These are phyloP conservation scores for Caiman crocodilus DNA, from an alignment of 2,797 vertebrate genomes.

Conservation along the genomic window DNA sequence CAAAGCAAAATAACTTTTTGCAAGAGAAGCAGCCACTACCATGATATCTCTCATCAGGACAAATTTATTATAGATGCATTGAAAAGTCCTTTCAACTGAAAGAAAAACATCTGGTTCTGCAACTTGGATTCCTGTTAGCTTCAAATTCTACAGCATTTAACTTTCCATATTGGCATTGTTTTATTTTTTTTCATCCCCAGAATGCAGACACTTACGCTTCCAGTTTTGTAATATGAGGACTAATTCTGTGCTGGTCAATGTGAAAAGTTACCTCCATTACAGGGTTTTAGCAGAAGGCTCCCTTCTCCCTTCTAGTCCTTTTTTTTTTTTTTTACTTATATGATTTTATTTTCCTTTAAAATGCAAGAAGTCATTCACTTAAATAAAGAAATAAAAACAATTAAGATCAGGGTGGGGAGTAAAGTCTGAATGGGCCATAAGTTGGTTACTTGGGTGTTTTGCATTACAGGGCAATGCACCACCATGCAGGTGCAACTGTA, in stretches of 20 bases:
- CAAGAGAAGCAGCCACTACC: not conserved
- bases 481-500: conserved; percentile 23
- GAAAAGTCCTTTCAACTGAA: conserved; percentile 40
- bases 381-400: conserved; percentile 22
- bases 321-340: conserved; percentile 32
- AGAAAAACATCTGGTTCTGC: conserved; percentile 60
- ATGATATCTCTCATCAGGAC: not conserved
- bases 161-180: conserved; percentile 36
- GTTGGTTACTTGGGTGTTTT: conserved; percentile 32
- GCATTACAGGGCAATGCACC: conserved; percentile 37
- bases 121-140: conserved; percentile 57
- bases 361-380: conserved; percentile 21
- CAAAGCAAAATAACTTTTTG: conserved; percentile 46
- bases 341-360: conserved; percentile 16
- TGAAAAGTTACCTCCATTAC: conserved; percentile 17
- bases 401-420: not conserved
- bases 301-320: too few relatives aligned
- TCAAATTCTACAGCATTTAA: conserved; percentile 47
- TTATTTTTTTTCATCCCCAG: conserved; percentile 47
- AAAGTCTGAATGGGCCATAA: conserved; percentile 38
- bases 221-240: conserved; percentile 16
- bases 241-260: conserved; percentile 3
- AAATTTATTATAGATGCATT: not conserved
- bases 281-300: not conserved
- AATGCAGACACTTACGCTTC: not conserved